phyloP scores from a whole-genome alignment of 2,113 vertebrate species.

The Cynocephalus volans region DNA sequence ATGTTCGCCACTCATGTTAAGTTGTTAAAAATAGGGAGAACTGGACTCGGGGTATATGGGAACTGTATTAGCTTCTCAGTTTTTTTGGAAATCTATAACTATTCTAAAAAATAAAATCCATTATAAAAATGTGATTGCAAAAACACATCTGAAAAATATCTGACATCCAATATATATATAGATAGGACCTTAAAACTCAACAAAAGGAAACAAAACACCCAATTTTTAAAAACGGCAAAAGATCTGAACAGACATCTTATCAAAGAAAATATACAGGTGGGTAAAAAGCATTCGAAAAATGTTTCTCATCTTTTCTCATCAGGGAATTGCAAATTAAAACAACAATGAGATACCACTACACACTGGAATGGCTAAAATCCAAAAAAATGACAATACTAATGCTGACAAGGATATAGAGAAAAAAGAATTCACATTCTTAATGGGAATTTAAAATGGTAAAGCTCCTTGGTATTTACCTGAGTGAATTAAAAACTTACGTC shows the following conservation, averaged over 20 bases:
- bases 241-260: background rate
- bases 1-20: constrained; percentile 33
- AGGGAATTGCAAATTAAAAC: constrained; percentile 26
- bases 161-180: background rate
- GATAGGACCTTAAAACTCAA: background rate
- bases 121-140: background rate
- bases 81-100: background rate
- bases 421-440: background rate
- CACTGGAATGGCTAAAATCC: background rate
- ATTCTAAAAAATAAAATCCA: background rate
- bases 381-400: background rate
- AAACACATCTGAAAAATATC: background rate
- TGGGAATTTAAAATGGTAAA: background rate
- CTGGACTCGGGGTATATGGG: background rate
- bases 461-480: background rate
- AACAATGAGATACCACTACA: background rate
- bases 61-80: background rate
- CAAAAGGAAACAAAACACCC: background rate
- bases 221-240: background rate
- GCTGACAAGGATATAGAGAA: background rate
- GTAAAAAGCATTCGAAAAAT: background rate
- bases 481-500: background rate
- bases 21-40: background rate
- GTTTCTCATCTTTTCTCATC: background rate
- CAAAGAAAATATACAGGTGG: background rate